Evolutionary conservation across 2,113 vertebrate genomes (phyloP).

Genomic region (Cebus imitator): DNA sequence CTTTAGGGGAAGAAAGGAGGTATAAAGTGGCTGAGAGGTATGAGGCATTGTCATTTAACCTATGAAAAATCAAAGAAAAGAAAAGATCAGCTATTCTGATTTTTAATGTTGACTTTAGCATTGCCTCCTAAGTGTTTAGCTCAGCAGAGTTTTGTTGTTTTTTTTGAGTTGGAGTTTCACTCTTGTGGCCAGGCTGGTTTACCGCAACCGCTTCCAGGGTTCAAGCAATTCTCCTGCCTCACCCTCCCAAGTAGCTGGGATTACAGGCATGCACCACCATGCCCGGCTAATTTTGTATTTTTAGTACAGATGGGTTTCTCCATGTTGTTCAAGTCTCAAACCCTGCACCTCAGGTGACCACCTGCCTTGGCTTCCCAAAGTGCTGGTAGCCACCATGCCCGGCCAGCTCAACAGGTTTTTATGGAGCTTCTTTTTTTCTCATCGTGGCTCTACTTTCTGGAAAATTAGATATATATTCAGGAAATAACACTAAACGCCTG

Average conservation of each 20-base stretch:
- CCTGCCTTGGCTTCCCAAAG: no score
- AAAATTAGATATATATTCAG: conserved; percentile 1
- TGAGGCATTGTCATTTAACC: background rate
- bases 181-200: no score
- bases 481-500: conserved; percentile 6
- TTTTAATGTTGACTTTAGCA: background rate
- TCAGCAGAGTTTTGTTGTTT: background rate
- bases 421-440: conserved; percentile 1
- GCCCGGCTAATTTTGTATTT: no score
- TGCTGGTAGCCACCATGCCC: no score
- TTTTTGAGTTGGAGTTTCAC: no score
- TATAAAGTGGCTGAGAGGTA: background rate
- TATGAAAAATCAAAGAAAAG: conserved; percentile 7
- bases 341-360: no score
- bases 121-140: background rate
- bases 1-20: conserved; percentile 1
- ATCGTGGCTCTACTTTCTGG: background rate
- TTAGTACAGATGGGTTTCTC: no score
- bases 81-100: background rate
- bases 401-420: background rate
- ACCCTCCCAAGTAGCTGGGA: no score
- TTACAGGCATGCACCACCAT: no score
- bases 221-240: no score
- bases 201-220: no score
- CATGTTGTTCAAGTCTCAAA: no score